Base-by-base conservation (phyloP, 2,888 invertebrate genomes). In the Phortica magna region DNA sequence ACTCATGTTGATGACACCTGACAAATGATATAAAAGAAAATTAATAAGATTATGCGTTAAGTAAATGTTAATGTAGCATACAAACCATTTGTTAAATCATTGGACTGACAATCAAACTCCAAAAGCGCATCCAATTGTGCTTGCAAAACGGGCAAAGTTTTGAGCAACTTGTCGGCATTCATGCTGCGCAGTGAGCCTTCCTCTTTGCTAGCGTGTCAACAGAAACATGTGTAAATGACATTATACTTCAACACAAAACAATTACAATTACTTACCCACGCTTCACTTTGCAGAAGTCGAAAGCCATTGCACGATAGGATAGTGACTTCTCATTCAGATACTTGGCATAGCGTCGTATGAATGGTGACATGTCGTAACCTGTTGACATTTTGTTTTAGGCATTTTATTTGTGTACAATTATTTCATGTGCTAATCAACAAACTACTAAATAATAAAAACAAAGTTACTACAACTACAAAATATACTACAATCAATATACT, bases 341-440 rank as follows among this genome's bases (percentile, higher is more conserved):
- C 93, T 98, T 98, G 91, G 99, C 98, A 93, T 99, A 99, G 86
- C 99, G 95, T 91, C 99, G 94, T 92, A 99, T 99, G 93, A 98
- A 99, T 85, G 98, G 98, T 73, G 99, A 99, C 99, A 99, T 99
- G 93, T 99, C 99, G 93, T 99, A 99, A 80, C 98, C 98, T 98
- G 80, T 77, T 79, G 74, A 70, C 57, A 55, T 7, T 93, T 64
- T 59, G 31, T 53, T 43, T 39, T 19, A 75, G 42, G 78, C 78
- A 80, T 78, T 78, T 78, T 78, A 61, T 59, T 31, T 78, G 57
- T 59, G 39, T 67, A n/a, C n/a, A n/a, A n/a, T 61, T 71, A 70
- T 72, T n/a, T 61, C 72, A 48, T 14, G 64, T 77, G 17, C 41
- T 81, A 78, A 65, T 65, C 6, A 61, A 5, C 10, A 12, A 55